Conservation (phyloP, 1,140 invertebrate genomes). For the Orchesella cincta region DNA sequence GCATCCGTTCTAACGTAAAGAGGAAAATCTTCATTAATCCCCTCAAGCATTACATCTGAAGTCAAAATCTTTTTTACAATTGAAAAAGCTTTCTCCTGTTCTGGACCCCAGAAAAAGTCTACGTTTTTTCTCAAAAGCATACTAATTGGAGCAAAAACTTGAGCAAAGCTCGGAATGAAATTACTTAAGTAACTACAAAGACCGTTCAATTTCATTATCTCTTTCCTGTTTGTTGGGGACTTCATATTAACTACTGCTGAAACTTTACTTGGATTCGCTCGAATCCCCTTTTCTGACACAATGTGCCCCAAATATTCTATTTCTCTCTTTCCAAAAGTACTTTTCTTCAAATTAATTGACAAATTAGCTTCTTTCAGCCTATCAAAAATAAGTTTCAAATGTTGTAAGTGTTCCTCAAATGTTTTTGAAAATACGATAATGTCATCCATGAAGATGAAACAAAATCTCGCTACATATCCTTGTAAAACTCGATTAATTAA, state of each 20-base stretch:
- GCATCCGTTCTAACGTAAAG: slow-evolving; percentile 33
- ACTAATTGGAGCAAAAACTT: slow-evolving; percentile 41
- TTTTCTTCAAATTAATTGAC: slow-evolving; percentile 53
- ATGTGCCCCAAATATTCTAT: slow-evolving; percentile 55
- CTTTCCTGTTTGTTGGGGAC: slow-evolving; percentile 52
- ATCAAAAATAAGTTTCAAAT: slow-evolving; percentile 48
- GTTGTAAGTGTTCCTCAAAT: slow-evolving; percentile 45
- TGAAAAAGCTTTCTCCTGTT: slow-evolving; percentile 45
- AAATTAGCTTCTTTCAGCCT: slow-evolving; percentile 51
- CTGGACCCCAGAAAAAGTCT: slow-evolving; percentile 30
- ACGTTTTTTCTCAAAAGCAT: slow-evolving; percentile 32
- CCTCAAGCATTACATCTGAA: slow-evolving; percentile 29
- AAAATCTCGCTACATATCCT: slow-evolving; percentile 40
- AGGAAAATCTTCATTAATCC: slow-evolving; percentile 34
- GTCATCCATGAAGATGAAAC: slow-evolving; percentile 54
- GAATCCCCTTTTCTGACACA: slow-evolving; percentile 52
- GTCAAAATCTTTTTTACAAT: slow-evolving; percentile 21
- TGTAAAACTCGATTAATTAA: slow-evolving; percentile 48
- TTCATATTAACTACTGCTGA: slow-evolving; percentile 53
- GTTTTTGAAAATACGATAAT: slow-evolving; percentile 44
- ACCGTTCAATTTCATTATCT: slow-evolving; percentile 53
- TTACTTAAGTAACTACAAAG: slow-evolving; percentile 46
- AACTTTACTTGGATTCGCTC: slow-evolving; percentile 54
- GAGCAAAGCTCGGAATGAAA: slow-evolving; percentile 48
- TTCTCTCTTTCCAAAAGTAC: slow-evolving; percentile 51